Evolutionary conservation across 2,888 invertebrate genomes (phyloP).

Genomic region (Listrodromus nycthemerus): DNA sequence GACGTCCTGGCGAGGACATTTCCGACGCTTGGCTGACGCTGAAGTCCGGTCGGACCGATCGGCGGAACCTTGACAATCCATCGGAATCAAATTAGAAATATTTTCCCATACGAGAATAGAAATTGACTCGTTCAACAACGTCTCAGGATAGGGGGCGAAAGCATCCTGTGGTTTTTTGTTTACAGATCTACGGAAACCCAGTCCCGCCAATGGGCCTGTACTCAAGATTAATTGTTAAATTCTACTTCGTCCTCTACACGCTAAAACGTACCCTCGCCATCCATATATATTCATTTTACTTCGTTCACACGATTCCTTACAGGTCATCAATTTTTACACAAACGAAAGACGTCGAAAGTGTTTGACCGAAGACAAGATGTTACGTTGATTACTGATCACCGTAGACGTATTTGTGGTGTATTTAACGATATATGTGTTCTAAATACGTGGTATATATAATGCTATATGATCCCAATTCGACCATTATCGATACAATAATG

Average conservation of each 20-base stretch:
- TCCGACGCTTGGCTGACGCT: conserved; percentile 87
- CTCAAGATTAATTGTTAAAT: conserved; percentile 26
- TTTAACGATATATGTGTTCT: not conserved
- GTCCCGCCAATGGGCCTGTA: not conserved
- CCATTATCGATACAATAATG: not conserved
- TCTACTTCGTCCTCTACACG: conserved; percentile 44
- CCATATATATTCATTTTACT: conserved; percentile 4
- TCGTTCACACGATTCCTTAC: conserved; percentile 16
- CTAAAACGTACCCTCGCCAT: not conserved
- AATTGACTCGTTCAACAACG: not conserved
- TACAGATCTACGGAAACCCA: conserved; percentile 15
- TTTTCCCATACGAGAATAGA: not conserved
- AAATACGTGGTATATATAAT: not conserved
- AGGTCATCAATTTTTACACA: conserved; percentile 5
- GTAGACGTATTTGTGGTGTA: not conserved
- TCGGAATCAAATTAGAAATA: conserved; percentile 6
- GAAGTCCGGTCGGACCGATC: conserved; percentile 85
- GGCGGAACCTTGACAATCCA: conserved; percentile 84
- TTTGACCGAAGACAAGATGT: not conserved
- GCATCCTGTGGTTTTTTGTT: conserved; percentile 14
- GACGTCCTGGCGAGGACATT: conserved; percentile 88
- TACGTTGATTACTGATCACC: conserved; percentile 19
- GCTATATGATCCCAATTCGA: not conserved
- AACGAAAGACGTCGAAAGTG: conserved; percentile 12
- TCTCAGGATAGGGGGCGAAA: not conserved